phyloP scores from a whole-genome alignment of 2,797 vertebrate species.

The Leptoclinus maculatus region DNA sequence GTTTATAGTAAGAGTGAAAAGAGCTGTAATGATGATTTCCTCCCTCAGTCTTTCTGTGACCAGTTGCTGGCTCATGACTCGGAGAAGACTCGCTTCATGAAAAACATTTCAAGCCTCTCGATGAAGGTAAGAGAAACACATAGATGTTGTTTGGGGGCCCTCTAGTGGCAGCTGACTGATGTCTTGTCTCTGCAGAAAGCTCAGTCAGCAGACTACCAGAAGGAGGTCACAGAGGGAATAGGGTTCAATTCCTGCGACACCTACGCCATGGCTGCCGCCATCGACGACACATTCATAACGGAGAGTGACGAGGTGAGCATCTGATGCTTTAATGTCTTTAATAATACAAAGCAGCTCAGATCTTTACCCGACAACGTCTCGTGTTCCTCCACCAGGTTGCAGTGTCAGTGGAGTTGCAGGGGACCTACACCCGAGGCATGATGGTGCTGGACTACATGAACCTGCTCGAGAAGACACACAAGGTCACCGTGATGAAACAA shows the following conservation, averaged over 20 bases:
- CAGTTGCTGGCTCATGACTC: constrained; percentile 16
- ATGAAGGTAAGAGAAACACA: background rate
- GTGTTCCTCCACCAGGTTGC: constrained; percentile 45
- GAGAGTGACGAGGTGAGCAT: constrained; percentile 43
- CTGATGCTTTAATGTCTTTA: background rate
- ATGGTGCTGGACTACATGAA: constrained; percentile 80
- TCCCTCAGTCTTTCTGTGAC: constrained; percentile 49
- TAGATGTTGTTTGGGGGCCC: background rate
- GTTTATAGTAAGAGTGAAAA: background rate
- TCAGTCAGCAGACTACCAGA: constrained; percentile 24
- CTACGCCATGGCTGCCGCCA: constrained; percentile 80
- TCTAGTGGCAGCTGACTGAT: background rate
- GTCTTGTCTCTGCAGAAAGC: background rate
- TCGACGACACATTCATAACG: constrained; percentile 68
- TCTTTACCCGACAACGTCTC: background rate
- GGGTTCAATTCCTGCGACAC: constrained; percentile 83
- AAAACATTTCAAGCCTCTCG: background rate
- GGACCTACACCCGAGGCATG: constrained; percentile 76
- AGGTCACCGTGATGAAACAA: constrained; percentile 75
- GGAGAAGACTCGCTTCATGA: constrained; percentile 49
- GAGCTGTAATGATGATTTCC: background rate
- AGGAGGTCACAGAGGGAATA: constrained; percentile 51
- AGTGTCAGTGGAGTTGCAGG: constrained; percentile 77
- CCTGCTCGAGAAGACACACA: constrained; percentile 74
- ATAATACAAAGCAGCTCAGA: background rate